Percentiles rank a stretch among this genome's conserved stretches.
These are phyloP conservation scores for Phrynocephalus vlangalii DNA, from an alignment of 2,797 vertebrate genomes.

Conservation along the genomic window DNA sequence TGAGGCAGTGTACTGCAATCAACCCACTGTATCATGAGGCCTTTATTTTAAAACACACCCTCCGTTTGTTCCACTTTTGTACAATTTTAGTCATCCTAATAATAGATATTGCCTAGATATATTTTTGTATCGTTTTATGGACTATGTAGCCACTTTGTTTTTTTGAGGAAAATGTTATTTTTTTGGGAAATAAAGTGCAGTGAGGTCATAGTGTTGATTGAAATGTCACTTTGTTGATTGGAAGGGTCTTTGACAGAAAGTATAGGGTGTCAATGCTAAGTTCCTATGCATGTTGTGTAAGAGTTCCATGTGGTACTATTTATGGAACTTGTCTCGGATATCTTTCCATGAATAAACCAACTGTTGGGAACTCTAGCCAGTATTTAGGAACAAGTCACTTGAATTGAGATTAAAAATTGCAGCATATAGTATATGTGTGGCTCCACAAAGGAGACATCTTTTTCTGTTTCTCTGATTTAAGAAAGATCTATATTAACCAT, in stretches of 20 bases:
- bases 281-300: constrained; percentile 66
- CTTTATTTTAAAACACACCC: too few species aligned
- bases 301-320: constrained; percentile 74
- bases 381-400: constrained; percentile 19
- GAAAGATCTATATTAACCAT: not conserved
- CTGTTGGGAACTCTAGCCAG: constrained; percentile 70
- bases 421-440: not conserved
- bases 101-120: too few species aligned
- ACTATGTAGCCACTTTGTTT: too few species aligned
- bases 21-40: too few species aligned
- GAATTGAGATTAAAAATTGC: constrained; percentile 3
- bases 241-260: constrained; percentile 59
- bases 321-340: constrained; percentile 74
- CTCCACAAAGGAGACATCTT: not conserved
- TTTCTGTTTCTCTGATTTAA: not conserved
- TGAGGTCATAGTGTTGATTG: constrained; percentile 43
- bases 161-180: constrained; percentile 24
- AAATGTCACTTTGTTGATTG: constrained; percentile 63
- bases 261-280: constrained; percentile 59
- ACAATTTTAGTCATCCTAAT: too few species aligned
- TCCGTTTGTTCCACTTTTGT: too few species aligned
- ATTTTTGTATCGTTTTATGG: too few species aligned
- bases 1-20: too few species aligned
- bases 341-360: constrained; percentile 71
- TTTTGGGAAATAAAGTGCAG: constrained; percentile 19